Base-by-base conservation (phyloP, 1,140 invertebrate species). In the Drosophila pallidifrons region DNA sequence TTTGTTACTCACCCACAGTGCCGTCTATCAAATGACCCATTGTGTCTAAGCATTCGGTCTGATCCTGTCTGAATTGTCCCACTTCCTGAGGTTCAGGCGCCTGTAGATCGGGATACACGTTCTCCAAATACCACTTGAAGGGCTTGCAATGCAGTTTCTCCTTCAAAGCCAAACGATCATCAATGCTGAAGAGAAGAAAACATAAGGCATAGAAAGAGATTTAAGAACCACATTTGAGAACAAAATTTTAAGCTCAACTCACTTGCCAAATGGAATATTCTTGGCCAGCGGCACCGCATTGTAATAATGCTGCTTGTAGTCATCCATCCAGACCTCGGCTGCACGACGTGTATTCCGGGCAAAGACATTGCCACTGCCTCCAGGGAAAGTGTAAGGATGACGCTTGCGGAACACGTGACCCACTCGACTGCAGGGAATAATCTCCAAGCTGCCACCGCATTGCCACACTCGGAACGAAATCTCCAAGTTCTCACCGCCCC, bases 311-410 rank as follows among this genome's bases (percentile, higher is more conserved):
- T 97, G 95, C 92, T 98, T 99, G 93, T 98, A 99, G 64, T 98
- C 96, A 91, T 98, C 98, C 97, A 99, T 98, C 98, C 97, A 99
- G 45, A 98, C 98, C 93, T 99, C 98, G n/a, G 97, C 96, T 1
- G 97, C 96, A 54, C 97, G 93, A 71, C 97, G 93, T 7, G 97
- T 98, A 92, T 98, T 98, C 76, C 96, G 94, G 1, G 97, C 97
- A 90, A 98, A 98, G 20, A 98, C 97, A 76, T 97, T 97, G 13
- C 97, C 97, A 45, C 97, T 97, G 5, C 97, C 97, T 1, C 98
- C 98, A 0, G 98, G 97, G 93, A 98, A 99, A 43, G 98, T 97
- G 93, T 99, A 99, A 0, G 98, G 98, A 93, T 98, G 98, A 52
- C 97, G 95, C 93, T 99, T 99, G 7, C 98, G 95, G 93, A 97